Conservation (phyloP, 2,113 vertebrate species). For the Laticauda colubrina region DNA sequence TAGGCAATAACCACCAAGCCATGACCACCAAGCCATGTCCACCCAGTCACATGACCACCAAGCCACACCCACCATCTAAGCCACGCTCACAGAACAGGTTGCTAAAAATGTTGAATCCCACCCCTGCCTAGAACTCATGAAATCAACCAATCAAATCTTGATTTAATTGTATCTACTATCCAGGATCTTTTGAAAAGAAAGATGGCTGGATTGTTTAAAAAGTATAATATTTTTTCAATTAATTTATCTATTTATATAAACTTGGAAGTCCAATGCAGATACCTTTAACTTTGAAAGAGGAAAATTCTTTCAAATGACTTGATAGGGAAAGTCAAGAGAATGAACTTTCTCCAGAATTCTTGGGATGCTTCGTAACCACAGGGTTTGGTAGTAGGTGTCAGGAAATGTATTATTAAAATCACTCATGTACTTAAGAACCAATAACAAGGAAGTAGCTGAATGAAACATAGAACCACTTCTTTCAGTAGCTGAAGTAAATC, state of each 20-base stretch:
- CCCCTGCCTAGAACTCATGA: not conserved
- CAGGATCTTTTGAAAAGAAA: not conserved
- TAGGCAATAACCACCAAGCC: too few relatives aligned
- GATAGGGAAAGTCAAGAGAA: not conserved
- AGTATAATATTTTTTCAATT: not conserved
- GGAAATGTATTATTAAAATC: not conserved
- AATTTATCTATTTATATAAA: not conserved
- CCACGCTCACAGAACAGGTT: too few relatives aligned
- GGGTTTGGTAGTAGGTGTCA: not conserved
- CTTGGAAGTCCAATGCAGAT: not conserved
- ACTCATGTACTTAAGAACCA: not conserved
- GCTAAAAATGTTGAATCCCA: too few relatives aligned
- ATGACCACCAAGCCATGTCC: too few relatives aligned
- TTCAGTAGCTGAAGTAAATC: not conserved
- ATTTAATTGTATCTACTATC: not conserved
- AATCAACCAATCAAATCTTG: not conserved
- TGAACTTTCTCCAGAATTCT: not conserved
- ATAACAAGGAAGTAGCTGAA: not conserved
- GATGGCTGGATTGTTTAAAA: not conserved
- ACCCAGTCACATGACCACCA: too few relatives aligned
- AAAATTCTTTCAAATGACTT: not conserved
- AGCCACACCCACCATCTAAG: too few relatives aligned
- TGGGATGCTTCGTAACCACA: not conserved
- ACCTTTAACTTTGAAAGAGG: not conserved
- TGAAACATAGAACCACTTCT: not conserved